phyloP scores from a whole-genome alignment of 1,140 invertebrate genomes.

The Pissodes strobi region DNA sequence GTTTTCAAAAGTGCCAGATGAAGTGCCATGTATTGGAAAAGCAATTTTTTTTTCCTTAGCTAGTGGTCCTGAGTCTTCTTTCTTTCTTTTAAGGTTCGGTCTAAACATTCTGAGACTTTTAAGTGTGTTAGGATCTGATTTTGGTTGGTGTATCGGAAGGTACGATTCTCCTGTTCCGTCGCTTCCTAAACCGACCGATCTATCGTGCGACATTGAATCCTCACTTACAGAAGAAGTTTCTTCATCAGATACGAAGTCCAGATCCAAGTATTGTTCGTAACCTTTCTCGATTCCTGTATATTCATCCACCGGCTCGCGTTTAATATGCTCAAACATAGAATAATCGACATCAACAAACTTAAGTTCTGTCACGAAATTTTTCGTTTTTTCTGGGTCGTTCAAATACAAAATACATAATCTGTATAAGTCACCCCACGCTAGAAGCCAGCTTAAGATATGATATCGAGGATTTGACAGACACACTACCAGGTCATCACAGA shows the following conservation, averaged over 20 bases:
- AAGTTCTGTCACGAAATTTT: slow-evolving; percentile 64
- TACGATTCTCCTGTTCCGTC: slow-evolving; percentile 39
- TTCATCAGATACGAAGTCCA: slow-evolving; percentile 41
- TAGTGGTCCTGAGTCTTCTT: slow-evolving; percentile 7
- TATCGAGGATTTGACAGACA: slow-evolving; percentile 66
- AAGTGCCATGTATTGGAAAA: too few relatives aligned
- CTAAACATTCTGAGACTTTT: slow-evolving; percentile 63
- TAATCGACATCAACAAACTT: slow-evolving; percentile 71
- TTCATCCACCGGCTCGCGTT: slow-evolving; percentile 57
- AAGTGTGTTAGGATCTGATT: slow-evolving; percentile 62
- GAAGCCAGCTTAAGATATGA: slow-evolving; percentile 65
- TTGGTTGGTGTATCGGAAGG: slow-evolving; percentile 27
- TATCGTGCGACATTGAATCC: slow-evolving; percentile 41
- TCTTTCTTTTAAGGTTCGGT: slow-evolving; percentile 48
- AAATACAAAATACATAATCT: slow-evolving; percentile 64
- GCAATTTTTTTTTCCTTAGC: background rate
- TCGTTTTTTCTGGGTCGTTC: slow-evolving; percentile 62
- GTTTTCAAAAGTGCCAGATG: too few relatives aligned
- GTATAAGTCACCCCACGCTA: slow-evolving; percentile 64
- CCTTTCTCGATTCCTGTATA: slow-evolving; percentile 62
- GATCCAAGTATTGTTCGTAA: slow-evolving; percentile 59
- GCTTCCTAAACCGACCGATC: slow-evolving; percentile 36
- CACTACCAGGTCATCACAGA: slow-evolving; percentile 66
- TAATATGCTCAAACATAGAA: slow-evolving; percentile 63
- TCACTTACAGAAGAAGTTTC: slow-evolving; percentile 33